Evolutionary conservation across 2,888 invertebrate genomes (phyloP).

Genomic region (Himalopsyche kuldschensis): DNA sequence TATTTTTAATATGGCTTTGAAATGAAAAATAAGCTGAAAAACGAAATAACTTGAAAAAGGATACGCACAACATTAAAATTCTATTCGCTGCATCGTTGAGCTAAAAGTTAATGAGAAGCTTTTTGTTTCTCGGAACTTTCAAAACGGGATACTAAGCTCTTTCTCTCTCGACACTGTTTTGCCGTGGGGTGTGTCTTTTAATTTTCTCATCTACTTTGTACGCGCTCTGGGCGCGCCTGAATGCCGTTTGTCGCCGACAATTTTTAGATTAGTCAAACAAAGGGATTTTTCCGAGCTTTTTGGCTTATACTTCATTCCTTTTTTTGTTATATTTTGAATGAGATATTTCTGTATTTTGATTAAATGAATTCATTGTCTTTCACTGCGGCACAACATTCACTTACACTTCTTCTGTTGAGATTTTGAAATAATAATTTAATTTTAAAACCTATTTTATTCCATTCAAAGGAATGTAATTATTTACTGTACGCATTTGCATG

Average conservation of each 20-base stretch:
- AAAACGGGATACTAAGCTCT: background rate
- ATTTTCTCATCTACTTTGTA: background rate
- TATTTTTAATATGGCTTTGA: no score
- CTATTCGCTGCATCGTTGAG: background rate
- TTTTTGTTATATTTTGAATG: background rate
- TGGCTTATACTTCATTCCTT: background rate
- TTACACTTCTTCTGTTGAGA: background rate
- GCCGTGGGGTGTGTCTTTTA: background rate
- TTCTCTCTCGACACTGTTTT: background rate
- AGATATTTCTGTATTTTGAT: background rate
- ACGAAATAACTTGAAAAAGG: background rate
- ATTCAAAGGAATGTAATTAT: no score
- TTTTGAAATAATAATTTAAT: no score
- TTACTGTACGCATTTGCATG: no score
- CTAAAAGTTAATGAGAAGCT: constrained; percentile 2
- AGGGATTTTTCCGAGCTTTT: background rate
- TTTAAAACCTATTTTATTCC: no score
- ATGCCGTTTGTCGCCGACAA: background rate
- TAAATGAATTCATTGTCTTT: background rate
- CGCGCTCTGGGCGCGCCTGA: background rate
- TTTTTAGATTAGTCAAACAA: background rate
- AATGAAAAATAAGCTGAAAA: background rate
- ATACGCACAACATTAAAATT: background rate
- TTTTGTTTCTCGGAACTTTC: background rate
- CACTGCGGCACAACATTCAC: background rate